A percentile compares a stretch with the other conserved stretches of the same genome.
phyloP scores from a whole-genome alignment of 2,888 invertebrate species.

The Mylabris sibirica region DNA sequence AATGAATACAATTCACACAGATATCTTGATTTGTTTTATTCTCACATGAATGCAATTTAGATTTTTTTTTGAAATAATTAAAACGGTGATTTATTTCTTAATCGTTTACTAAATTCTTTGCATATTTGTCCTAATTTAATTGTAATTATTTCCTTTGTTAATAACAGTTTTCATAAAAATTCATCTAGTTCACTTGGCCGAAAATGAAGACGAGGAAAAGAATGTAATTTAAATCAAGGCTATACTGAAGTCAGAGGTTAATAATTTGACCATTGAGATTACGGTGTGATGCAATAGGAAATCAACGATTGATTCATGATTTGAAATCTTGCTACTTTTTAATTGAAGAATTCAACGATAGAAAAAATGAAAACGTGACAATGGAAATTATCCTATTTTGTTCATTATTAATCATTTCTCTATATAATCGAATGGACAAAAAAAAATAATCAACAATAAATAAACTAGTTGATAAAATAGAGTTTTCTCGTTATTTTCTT shows the following conservation, averaged over 20 bases:
- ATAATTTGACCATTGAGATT: slow-evolving; percentile 2
- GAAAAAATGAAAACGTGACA: background rate
- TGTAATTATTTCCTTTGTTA: no score
- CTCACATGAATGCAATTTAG: no score
- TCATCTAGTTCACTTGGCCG: no score
- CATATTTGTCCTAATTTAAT: no score
- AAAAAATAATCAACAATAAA: background rate
- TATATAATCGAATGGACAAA: background rate
- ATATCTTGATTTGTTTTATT: background rate
- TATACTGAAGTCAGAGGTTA: background rate
- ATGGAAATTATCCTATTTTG: background rate
- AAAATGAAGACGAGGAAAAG: background rate
- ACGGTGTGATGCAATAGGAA: background rate
- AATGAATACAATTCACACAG: background rate
- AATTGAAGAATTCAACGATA: background rate
- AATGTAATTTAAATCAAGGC: background rate
- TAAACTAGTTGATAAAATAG: background rate
- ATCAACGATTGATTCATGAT: background rate
- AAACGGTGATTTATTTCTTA: no score
- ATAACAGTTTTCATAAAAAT: no score
- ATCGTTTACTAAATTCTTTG: no score
- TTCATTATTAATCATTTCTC: background rate
- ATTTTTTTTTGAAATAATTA: background rate
- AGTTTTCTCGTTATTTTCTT: slow-evolving; percentile 8
- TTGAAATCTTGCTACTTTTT: slow-evolving; percentile 5